These are phyloP conservation scores for Chamaea fasciata DNA, from an alignment of 2,113 vertebrate genomes.

Conservation along the genomic window DNA sequence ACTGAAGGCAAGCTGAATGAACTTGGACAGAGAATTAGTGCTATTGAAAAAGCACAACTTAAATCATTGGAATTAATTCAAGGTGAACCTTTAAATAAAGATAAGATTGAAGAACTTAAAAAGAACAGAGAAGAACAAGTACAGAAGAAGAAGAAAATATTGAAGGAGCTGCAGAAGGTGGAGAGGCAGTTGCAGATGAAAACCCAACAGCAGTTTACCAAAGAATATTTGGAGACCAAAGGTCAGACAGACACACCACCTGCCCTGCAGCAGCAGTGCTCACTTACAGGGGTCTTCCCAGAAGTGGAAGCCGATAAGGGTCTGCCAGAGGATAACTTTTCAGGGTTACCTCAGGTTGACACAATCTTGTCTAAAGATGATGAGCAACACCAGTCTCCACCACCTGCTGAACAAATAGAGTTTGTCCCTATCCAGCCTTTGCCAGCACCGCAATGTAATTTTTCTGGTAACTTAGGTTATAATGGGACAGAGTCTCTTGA, in stretches of 20 bases:
- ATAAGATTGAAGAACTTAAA: conserved; percentile 99
- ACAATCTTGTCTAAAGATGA: conserved; percentile 85
- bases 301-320: conserved; percentile 76
- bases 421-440: conserved; percentile 92
- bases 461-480: conserved; percentile 87
- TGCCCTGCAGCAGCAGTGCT: conserved; percentile 80
- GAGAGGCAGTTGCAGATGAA: conserved; percentile 98
- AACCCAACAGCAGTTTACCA: conserved; percentile 99
- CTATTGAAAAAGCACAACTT: conserved; percentile 98
- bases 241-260: conserved; percentile 83
- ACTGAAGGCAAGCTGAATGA: conserved; percentile 99
- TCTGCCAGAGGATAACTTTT: conserved; percentile 80
- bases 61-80: conserved; percentile 98
- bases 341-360: conserved; percentile 90
- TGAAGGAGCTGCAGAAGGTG: conserved; percentile 99
- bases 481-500: conserved; percentile 87
- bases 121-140: conserved; percentile 99
- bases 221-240: conserved; percentile 99
- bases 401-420: conserved; percentile 78
- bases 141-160: conserved; percentile 99
- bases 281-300: conserved; percentile 81
- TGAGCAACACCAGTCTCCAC: conserved; percentile 71
- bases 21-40: conserved; percentile 98
- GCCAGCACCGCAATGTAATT: conserved; percentile 82
- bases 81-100: conserved; percentile 99